Evolutionary conservation across 1,140 invertebrate genomes (phyloP), one percentile per base, ranked within the genome.

Genomic region (Pseudomyrmex sp.): DNA sequence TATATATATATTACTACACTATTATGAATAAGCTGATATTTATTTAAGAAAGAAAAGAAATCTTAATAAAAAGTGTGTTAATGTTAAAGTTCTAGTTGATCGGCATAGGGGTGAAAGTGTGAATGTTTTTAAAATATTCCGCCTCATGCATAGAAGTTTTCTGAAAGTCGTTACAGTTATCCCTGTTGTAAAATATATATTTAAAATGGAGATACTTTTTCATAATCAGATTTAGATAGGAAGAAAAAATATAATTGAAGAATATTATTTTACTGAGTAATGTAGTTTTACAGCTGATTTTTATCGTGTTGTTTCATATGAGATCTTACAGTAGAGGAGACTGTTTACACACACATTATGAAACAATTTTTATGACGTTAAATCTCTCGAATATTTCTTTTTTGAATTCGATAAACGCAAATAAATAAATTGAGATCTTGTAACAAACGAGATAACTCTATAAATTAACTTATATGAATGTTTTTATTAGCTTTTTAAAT

Each of bases 11-110:
- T 5, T 7, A 93, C 93, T 93, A 94, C 91, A 87, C 56, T 89
- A 92, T 87, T 68, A 77, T 18, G 18, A n/a, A 88, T 91, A 91
- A 89, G 85, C 90, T 89, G 92, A 90, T 91, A 93, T 93, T 93
- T 92, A 93, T 91, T 87, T 91, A 92, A 93, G 65, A 75, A 85
- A 84, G 52, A 90, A 35, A 5, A 35, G 5, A 35, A 35, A 35
- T 35, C 35, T 35, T 35, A 35, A 5, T 35, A 0, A 35, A 35
- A 35, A 0, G 35, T 7, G 5, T 90, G 91, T 92, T 92, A 91
- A 89, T 85, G 88, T 92, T 92, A 69, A 91, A 91, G 86, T 91
- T 91, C 88, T 84, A 91, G 85, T 90, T 89, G 75, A 91, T 58
- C 18, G 69, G n/a, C 59, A 77, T 88, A 85, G 72, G 58, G 48